phyloP scores from a whole-genome alignment of 2,797 vertebrate species.

The Anguilla anguilla region DNA sequence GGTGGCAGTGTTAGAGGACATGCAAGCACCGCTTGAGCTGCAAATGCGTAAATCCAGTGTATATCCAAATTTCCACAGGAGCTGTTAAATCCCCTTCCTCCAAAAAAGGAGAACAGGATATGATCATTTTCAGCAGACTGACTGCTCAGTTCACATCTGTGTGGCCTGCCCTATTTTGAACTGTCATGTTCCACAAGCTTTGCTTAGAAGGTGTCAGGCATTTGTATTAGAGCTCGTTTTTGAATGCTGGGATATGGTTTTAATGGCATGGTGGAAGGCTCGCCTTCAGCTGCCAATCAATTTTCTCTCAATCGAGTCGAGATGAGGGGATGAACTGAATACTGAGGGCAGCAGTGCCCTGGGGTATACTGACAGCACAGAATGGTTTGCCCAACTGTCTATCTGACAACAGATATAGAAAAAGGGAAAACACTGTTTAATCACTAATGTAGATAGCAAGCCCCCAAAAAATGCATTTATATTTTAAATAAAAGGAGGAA shows the following conservation, averaged over 20 bases:
- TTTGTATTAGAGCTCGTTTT: slow-evolving; percentile 37
- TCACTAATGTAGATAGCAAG: slow-evolving; percentile 16
- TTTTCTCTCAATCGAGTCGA: neutral
- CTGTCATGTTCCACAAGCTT: neutral
- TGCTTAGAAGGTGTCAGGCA: slow-evolving; percentile 23
- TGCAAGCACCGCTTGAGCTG: neutral
- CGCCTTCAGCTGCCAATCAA: neutral
- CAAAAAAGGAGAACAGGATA: neutral
- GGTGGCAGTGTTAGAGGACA: neutral
- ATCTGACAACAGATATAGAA: neutral
- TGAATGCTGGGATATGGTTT: slow-evolving; percentile 24
- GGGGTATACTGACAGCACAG: neutral
- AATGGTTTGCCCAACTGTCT: neutral
- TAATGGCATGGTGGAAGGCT: slow-evolving; percentile 16
- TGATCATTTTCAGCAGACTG: neutral
- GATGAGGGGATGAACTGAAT: neutral
- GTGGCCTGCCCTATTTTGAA: neutral
- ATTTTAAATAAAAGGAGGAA: neutral
- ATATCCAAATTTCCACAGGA: neutral
- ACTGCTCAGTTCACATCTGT: slow-evolving; percentile 28
- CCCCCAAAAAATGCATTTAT: neutral
- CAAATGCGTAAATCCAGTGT: neutral
- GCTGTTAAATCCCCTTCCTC: neutral
- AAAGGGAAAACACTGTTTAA: neutral
- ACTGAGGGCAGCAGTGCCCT: neutral